Evolutionary conservation across 2,113 vertebrate genomes (phyloP).

Genomic region (Perccottus glenii): DNA sequence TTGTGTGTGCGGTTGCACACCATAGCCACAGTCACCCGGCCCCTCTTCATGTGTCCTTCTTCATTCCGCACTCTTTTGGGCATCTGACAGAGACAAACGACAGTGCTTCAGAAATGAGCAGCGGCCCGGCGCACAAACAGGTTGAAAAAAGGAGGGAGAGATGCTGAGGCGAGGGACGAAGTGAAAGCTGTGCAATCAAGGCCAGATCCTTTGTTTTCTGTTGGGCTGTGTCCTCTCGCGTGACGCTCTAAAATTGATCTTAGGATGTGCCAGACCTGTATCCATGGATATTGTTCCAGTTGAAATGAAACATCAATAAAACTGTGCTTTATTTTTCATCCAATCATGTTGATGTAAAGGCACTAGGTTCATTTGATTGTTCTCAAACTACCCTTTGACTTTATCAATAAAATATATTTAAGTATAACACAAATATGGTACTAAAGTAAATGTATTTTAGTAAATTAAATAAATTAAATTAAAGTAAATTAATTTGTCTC

Average conservation of each 20-base stretch:
- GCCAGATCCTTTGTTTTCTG: constrained; percentile 73
- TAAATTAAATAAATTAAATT: too few relatives aligned
- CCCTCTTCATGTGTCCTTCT: constrained; percentile 80
- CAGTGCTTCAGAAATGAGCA: constrained; percentile 79
- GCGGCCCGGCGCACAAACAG: constrained; percentile 71
- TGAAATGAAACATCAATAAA: constrained; percentile 61
- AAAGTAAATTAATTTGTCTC: too few relatives aligned
- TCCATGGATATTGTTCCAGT: constrained; percentile 49
- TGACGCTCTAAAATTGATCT: constrained; percentile 70
- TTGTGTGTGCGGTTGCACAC: constrained; percentile 51
- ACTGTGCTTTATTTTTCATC: constrained; percentile 17
- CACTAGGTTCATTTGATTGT: constrained; percentile 11
- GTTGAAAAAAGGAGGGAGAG: constrained; percentile 63
- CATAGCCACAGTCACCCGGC: constrained; percentile 46
- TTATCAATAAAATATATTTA: constrained; percentile 3
- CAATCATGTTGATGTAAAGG: constrained; percentile 17
- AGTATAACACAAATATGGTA: background rate
- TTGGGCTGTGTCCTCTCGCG: constrained; percentile 56
- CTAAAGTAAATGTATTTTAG: too few relatives aligned
- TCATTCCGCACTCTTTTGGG: constrained; percentile 79
- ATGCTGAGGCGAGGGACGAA: constrained; percentile 10
- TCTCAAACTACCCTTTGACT: background rate
- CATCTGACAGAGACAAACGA: constrained; percentile 85
- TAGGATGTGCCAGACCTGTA: constrained; percentile 29
- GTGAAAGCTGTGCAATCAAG: constrained; percentile 54